phyloP scores from a whole-genome alignment of 2,888 invertebrate genomes.

The Cephus pulcher region DNA sequence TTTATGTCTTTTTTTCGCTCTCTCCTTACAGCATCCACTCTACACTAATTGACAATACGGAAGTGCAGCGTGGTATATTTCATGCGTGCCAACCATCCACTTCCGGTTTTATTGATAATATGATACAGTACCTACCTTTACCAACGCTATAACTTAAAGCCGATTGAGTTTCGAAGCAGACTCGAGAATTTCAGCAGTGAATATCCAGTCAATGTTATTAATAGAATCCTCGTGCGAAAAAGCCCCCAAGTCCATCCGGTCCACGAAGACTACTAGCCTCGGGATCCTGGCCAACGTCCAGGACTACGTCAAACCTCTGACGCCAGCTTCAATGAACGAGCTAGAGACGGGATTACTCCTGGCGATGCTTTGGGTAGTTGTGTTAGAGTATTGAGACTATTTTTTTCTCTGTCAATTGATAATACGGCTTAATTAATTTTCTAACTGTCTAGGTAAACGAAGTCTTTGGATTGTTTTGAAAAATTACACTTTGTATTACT shows the following conservation, averaged over 20 bases:
- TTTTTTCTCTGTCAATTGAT: background rate
- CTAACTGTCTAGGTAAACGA: background rate
- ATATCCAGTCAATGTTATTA: background rate
- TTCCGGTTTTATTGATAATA: background rate
- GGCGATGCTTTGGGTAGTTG: background rate
- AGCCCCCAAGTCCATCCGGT: background rate
- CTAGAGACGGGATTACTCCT: background rate
- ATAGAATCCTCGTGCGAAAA: background rate
- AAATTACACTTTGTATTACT: background rate
- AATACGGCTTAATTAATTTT: background rate
- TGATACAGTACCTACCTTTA: background rate
- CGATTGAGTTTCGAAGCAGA: background rate
- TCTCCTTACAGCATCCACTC: background rate
- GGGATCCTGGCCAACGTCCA: slow-evolving; percentile 43
- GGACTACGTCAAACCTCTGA: slow-evolving; percentile 57
- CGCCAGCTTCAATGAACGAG: slow-evolving; percentile 60
- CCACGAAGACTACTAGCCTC: background rate
- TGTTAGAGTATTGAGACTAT: background rate
- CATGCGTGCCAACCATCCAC: background rate
- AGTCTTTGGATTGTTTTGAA: background rate
- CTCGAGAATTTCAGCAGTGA: background rate
- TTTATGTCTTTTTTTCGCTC: background rate
- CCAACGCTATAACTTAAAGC: background rate
- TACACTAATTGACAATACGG: background rate
- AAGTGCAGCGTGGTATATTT: background rate